Evolutionary conservation across 2,888 invertebrate species (phyloP), one percentile per base, ranked within the genome.

Genomic region (Adelognathus sp.): DNA sequence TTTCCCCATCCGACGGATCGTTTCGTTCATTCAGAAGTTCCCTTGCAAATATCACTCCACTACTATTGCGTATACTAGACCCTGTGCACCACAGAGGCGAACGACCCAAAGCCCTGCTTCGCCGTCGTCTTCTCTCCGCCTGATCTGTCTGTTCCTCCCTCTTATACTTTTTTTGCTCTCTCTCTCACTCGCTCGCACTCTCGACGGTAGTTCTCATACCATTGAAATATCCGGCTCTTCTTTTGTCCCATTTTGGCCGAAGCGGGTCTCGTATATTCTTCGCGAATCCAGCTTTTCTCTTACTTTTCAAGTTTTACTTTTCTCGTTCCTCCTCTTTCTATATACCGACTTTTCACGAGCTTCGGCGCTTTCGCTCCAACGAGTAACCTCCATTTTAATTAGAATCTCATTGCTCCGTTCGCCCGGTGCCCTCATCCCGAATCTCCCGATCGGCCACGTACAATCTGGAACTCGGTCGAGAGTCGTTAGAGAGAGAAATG

Each of bases 321-420:
- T 21, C 14, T 24, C 27, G 11, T n/a, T 41, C n/a, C 41, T 61
- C 41, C 36, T 39, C 50, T 79, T 44, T 11, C 39, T 61, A n/a
- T n/a, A n/a, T 58, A 36, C 67, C 16, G 63, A 29, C 58, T 54
- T 56, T 50, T 16, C 46, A 31, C 58, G 39, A 70, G 21, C 27
- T 31, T 5, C 21, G 60, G 46, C 60, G 33, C 29, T 74, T 67
- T 33, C 41, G 46, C 36, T 63, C 58, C 39, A 54, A 27, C 60
- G 64, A 24, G 50, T 76, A 78, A 58, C 61, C 54, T 80, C 66
- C 33, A 31, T 79, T 84, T 82, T 83, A 86, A 86, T 86, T 86
- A 83, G 82, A 83, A 84, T 82, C 80, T 80, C 82, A 82, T 83
- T 80, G 79, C 67, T 61, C 70, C 60, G 41, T 58, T 31, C 41